Conservation (phyloP, 23 tunicate species). For the Styela clava region DNA sequence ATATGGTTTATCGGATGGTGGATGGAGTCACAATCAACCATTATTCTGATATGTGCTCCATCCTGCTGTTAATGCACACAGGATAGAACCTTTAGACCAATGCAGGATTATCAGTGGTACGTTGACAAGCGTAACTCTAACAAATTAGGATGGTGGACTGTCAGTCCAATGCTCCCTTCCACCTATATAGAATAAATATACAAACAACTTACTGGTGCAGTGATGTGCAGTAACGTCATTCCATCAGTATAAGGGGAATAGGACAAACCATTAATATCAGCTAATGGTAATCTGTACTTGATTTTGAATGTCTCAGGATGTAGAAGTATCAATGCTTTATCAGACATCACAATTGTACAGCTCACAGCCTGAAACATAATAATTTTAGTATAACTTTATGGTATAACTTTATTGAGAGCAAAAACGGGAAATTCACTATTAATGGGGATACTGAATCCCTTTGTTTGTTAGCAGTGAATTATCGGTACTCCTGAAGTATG, state of each 20-base stretch:
- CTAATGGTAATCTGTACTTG: slow-evolving; percentile 33
- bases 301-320: slow-evolving; percentile 42
- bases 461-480: background rate
- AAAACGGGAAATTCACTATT: background rate
- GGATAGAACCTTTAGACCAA: too few species aligned
- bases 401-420: background rate
- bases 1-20: too few species aligned
- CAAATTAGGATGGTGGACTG: too few species aligned
- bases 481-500: too few species aligned
- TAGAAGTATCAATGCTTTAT: slow-evolving; percentile 31
- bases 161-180: too few species aligned
- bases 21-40: too few species aligned
- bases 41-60: too few species aligned
- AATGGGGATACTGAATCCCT: background rate
- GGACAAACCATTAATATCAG: slow-evolving; percentile 52
- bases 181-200: too few species aligned
- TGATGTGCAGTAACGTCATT: slow-evolving; percentile 52
- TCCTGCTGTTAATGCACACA: too few species aligned
- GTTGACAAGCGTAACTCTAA: too few species aligned
- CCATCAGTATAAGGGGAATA: slow-evolving; percentile 75
- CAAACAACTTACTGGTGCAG: slow-evolving; percentile 33
- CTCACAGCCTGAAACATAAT: slow-evolving; percentile 37
- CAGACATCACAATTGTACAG: slow-evolving; percentile 46
- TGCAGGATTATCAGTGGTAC: too few species aligned
- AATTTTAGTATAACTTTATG: background rate